Conservation (phyloP, 1,140 invertebrate genomes). For the Leptinotarsa undecemlineata region DNA sequence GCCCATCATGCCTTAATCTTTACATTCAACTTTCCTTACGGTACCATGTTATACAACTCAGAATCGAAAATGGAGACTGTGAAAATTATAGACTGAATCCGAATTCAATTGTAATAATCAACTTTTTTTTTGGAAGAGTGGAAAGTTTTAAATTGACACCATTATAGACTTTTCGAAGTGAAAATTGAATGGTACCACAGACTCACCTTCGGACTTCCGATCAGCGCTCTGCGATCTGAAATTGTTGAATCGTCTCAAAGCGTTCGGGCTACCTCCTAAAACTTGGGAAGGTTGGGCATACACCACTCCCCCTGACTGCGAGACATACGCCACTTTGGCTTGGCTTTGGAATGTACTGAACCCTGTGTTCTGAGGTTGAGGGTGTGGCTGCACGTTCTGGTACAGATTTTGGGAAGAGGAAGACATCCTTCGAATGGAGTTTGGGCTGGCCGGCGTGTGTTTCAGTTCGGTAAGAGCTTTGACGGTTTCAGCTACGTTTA, state of each 20-base stretch:
- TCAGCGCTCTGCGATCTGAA: slow-evolving; percentile 62
- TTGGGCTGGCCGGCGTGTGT: slow-evolving; percentile 84
- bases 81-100: too few relatives aligned
- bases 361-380: slow-evolving; percentile 43
- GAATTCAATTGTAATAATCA: too few relatives aligned
- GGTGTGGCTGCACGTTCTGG: slow-evolving; percentile 27
- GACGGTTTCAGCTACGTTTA: slow-evolving; percentile 84
- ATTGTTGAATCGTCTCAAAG: slow-evolving; percentile 54
- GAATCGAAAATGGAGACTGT: too few relatives aligned
- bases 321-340: slow-evolving; percentile 56
- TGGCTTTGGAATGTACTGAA: slow-evolving; percentile 62
- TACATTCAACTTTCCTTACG: too few relatives aligned
- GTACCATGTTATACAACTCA: too few relatives aligned
- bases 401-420: slow-evolving; percentile 49
- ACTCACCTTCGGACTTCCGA: slow-evolving; percentile 58
- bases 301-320: slow-evolving; percentile 54
- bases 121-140: too few relatives aligned
- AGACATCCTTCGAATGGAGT: slow-evolving; percentile 67
- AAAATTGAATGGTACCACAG: background rate
- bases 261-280: slow-evolving; percentile 56
- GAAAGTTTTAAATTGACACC: too few relatives aligned
- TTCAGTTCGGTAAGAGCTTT: slow-evolving; percentile 82
- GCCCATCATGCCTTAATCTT: too few relatives aligned
- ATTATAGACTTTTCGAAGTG: too few relatives aligned
- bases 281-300: slow-evolving; percentile 61